Evolutionary conservation across 2,888 invertebrate species (phyloP), one percentile per base, ranked within the genome.

Genomic region (Clepsis dumicolana): DNA sequence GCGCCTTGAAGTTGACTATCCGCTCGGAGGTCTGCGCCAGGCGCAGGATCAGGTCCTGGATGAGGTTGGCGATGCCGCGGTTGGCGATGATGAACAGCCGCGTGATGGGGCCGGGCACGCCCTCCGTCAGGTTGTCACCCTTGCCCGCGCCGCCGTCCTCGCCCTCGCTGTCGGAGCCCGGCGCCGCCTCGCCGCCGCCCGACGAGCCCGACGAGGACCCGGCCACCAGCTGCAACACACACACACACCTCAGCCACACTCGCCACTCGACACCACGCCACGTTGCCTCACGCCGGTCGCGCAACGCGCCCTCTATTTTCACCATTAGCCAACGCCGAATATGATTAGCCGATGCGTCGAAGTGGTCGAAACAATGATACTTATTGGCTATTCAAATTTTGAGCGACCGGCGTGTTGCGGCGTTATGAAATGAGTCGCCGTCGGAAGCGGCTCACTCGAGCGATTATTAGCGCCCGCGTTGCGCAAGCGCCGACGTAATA

Each of bases 1-100:
- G 96, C 88, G 97, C 97, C 94, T 97, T 98, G 96, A 97, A 98
- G 96, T 97, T 97, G 85, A 98, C 97, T 94, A 98, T 96, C 91
- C 97, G 96, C 93, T 98, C 97, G 87, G 97, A 97, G 86, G 97
- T 97, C 90, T 97, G 97, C 70, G 97, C 97, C 89, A 97, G 94
- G 89, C 97, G 97, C 87, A 97, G 95, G 91, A 97, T 97, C 81
- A 98, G 95, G 92, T 98, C 97, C 90, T 97, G 97, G 79, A 97
- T 95, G 79, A 98, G 95, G 89, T 97, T 97, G 80, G 97, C 97
- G 80, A 97, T 95, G 76, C 97, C 97, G 77, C 97, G 95, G 91
- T 98, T 98, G 80, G 97, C 97, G 82, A 98, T 96, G 81, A 98
- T 97, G 88, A 97, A 97, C 67, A 97, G 95, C 86, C 97, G 94